These are phyloP conservation scores for Hypselothyrea guttata DNA, from an alignment of 2,888 invertebrate genomes.

Conservation along the genomic window DNA sequence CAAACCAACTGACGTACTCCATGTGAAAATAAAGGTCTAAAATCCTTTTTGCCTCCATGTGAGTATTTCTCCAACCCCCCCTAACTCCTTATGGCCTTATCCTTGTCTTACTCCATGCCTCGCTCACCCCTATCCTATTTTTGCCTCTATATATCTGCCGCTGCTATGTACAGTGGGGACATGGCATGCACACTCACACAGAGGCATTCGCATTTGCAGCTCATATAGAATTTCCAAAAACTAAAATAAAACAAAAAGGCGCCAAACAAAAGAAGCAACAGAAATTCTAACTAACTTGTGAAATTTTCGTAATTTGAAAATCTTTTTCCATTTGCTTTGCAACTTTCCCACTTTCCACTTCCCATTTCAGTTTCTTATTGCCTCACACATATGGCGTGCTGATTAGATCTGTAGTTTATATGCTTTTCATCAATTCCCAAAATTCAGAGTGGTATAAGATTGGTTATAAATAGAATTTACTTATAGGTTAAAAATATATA, in stretches of 20 bases:
- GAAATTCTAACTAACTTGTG: slow-evolving; percentile 63
- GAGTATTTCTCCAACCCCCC: slow-evolving; percentile 12
- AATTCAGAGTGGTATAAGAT: too few relatives aligned
- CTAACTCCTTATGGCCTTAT: not conserved
- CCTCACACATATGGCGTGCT: slow-evolving; percentile 7
- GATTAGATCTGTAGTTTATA: not conserved
- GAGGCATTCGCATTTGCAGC: slow-evolving; percentile 11
- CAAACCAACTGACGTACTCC: slow-evolving; percentile 71
- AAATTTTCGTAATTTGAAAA: slow-evolving; percentile 69
- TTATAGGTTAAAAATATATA: too few relatives aligned
- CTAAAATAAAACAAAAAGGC: slow-evolving; percentile 45
- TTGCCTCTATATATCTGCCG: slow-evolving; percentile 1
- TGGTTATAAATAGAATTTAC: too few relatives aligned
- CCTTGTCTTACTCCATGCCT: not conserved
- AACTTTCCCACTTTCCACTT: not conserved
- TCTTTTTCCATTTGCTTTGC: slow-evolving; percentile 35
- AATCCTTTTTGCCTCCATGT: slow-evolving; percentile 67
- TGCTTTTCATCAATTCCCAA: too few relatives aligned
- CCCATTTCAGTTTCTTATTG: slow-evolving; percentile 9
- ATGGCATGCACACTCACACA: slow-evolving; percentile 20
- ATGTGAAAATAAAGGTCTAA: slow-evolving; percentile 73
- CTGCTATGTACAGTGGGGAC: slow-evolving; percentile 20
- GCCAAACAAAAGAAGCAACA: slow-evolving; percentile 10
- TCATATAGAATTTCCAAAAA: slow-evolving; percentile 41
- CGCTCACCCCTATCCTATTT: not conserved